Percentiles rank a stretch among this genome's conserved stretches.
phyloP scores from a whole-genome alignment of 2,888 invertebrate species.

The Clusia tigrina region DNA sequence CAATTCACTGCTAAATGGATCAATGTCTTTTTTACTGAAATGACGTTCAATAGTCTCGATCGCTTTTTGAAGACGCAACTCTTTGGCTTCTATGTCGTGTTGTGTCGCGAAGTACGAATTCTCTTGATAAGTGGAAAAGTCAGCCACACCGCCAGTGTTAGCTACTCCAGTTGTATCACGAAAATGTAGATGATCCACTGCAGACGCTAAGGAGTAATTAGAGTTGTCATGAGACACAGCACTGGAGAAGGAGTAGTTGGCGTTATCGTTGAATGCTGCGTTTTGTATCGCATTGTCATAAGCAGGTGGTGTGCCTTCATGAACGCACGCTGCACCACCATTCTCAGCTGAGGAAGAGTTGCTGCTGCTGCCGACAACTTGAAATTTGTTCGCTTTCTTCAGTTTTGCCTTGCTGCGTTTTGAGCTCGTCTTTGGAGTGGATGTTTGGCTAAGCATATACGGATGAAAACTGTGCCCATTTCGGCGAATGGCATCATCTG shows the following conservation, averaged over 20 bases:
- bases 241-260: constrained; percentile 60
- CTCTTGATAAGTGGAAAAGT: constrained; percentile 63
- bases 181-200: constrained; percentile 57
- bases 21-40: constrained; percentile 66
- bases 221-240: constrained; percentile 58
- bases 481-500: constrained; percentile 36
- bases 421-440: constrained; percentile 55
- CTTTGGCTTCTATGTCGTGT: constrained; percentile 60
- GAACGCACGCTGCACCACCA: constrained; percentile 16
- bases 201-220: constrained; percentile 57
- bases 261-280: constrained; percentile 57
- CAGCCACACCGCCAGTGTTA: constrained; percentile 46
- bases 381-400: constrained; percentile 44
- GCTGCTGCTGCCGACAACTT: constrained; percentile 51
- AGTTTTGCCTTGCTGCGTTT: constrained; percentile 38
- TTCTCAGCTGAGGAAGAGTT: constrained; percentile 54
- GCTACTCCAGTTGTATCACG: constrained; percentile 45
- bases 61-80: constrained; percentile 60
- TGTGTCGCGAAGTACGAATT: constrained; percentile 64
- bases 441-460: constrained; percentile 56
- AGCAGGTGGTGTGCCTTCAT: constrained; percentile 18
- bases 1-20: constrained; percentile 84
- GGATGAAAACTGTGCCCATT: constrained; percentile 60
- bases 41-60: constrained; percentile 60
- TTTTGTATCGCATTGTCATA: constrained; percentile 43